A percentile compares a stretch with the other conserved stretches of the same genome.
phyloP scores from a whole-genome alignment of 2,113 vertebrate species.

The Phylloscopus trochiloides region DNA sequence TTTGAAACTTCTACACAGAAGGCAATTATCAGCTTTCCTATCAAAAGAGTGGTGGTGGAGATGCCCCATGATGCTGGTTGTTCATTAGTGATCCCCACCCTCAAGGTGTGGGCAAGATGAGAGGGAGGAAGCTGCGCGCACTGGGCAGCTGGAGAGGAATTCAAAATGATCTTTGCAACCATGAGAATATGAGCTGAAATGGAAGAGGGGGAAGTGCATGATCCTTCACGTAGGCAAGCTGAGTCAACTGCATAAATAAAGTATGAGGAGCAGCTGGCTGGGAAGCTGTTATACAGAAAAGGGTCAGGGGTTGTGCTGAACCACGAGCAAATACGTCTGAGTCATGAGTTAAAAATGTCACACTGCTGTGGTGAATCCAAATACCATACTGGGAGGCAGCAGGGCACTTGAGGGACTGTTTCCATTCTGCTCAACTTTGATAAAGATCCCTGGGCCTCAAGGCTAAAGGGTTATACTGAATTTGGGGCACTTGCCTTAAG shows the following conservation, averaged over 20 bases:
- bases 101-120: not conserved
- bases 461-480: not conserved
- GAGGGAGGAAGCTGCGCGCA: not conserved
- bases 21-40: not conserved
- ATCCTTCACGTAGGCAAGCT: not conserved
- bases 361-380: slow-evolving; percentile 6
- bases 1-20: not conserved
- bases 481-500: not conserved
- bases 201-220: not conserved
- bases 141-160: not conserved
- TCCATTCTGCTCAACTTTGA: not conserved
- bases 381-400: not conserved
- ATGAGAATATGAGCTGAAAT: not conserved
- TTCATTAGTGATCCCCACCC: not conserved
- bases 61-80: not conserved
- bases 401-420: not conserved
- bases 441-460: not conserved
- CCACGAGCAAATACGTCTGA: not conserved
- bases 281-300: slow-evolving; percentile 37
- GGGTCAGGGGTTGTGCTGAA: slow-evolving; percentile 30
- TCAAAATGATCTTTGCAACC: not conserved
- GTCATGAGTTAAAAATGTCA: slow-evolving; percentile 51
- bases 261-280: slow-evolving; percentile 40
- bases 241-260: slow-evolving; percentile 51
- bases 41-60: not conserved